Evolutionary conservation across 2,797 vertebrate genomes (phyloP), one percentile per base, ranked within the genome.

Genomic region (Margarornis squamiger): DNA sequence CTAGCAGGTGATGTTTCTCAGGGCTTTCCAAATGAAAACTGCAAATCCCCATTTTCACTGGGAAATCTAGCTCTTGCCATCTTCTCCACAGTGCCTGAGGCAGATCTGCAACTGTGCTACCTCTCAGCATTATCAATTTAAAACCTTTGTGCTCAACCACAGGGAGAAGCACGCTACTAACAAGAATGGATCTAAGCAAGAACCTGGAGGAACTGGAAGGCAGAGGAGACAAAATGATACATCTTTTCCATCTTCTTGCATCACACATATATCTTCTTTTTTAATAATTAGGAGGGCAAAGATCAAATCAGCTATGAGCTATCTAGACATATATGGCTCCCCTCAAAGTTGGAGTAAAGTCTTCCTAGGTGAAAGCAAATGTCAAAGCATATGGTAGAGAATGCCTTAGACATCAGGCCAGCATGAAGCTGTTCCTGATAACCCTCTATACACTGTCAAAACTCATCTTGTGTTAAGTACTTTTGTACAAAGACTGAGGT

Each of bases 111-210:
- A 62, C 58, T 75, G 66, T 72, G 83, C 82, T 94, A 67, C 34
- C 80, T 73, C 73, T 90, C 88, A 92, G 86, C 19, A 58, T 81
- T 72, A 82, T 10, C 3, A 3, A 20, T 58, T 30, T 70, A 94
- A 85, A 70, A 85, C 38, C 65, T 89, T 74, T 87, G 76, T 89
- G 73, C 45, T 59, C 89, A 94, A 54, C 86, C 70, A 80, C 32
- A 88, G 67, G 95, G 77, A 96, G 52, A 91, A 92, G 74, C 91
- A 92, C 65, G 65, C 72, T 85, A 92, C 94, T 83, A 93, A 96
- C 0, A 2, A 91, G 89, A 84, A 48, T 36, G 82, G 87, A 95
- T 93, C 77, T 66, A 83, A 95, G 45, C 61, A 95, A 91, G 67
- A 93, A 85, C 43, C 63, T 67, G 46, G 67, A 86, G 46, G 57